phyloP scores from a whole-genome alignment of 2,113 vertebrate genomes.

The Protomyctophum bolini region DNA sequence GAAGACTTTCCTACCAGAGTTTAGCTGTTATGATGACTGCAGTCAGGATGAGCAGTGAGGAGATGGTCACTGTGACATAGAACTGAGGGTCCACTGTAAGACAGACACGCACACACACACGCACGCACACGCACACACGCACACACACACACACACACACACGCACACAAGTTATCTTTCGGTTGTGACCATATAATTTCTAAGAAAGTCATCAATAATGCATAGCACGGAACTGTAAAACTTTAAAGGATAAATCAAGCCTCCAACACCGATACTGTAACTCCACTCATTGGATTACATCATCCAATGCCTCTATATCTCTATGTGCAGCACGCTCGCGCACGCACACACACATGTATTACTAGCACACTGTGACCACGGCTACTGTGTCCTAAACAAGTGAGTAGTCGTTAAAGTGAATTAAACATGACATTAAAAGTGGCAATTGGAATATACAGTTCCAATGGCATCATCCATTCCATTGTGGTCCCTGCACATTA shows the following conservation, averaged over 20 bases:
- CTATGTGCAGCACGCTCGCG: constrained; percentile 15
- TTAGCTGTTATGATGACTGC: constrained; percentile 81
- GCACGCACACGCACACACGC: not conserved
- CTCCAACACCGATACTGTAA: too few species aligned
- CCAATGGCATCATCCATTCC: constrained; percentile 36
- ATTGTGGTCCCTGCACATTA: not conserved
- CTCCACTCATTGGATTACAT: too few species aligned
- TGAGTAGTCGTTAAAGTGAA: constrained; percentile 38
- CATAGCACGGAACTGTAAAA: too few species aligned
- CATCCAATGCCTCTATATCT: too few species aligned
- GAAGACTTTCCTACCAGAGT: constrained; percentile 77
- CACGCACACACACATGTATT: constrained; percentile 25
- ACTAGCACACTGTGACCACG: constrained; percentile 31
- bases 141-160: not conserved
- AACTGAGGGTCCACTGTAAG: constrained; percentile 85
- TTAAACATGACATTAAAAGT: constrained; percentile 56
- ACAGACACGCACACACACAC: constrained; percentile 35
- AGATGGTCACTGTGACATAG: constrained; percentile 85
- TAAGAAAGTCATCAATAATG: too few species aligned
- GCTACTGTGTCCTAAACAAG: constrained; percentile 46
- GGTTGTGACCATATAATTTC: too few species aligned
- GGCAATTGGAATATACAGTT: constrained; percentile 14
- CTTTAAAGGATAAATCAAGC: too few species aligned
- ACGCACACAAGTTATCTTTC: not conserved
- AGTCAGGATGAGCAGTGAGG: constrained; percentile 79